phyloP scores from a whole-genome alignment of 2,113 vertebrate genomes.

The Miniopterus natalensis region DNA sequence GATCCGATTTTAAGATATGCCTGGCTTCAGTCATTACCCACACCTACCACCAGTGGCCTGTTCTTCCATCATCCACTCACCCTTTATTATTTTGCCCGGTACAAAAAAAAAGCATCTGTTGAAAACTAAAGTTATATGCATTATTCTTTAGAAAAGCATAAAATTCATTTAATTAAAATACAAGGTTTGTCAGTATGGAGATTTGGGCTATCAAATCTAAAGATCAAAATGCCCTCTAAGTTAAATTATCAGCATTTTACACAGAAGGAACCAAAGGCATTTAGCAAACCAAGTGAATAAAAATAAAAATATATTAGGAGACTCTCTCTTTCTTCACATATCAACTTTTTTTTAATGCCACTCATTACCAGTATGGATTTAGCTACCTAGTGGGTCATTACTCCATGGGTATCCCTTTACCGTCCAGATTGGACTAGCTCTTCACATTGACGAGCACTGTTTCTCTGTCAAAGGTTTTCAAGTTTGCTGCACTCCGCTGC shows the following conservation, averaged over 20 bases:
- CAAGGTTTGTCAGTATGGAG: background rate
- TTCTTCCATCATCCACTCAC: background rate
- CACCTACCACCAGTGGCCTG: background rate
- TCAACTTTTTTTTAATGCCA: background rate
- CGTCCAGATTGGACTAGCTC: background rate
- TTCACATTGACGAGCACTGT: background rate
- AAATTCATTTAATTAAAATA: conserved; percentile 42
- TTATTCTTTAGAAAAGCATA: conserved; percentile 13
- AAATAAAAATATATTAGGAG: background rate
- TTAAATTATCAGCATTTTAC: conserved; percentile 24
- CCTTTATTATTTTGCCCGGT: background rate
- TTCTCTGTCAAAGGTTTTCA: background rate
- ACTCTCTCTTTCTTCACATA: background rate
- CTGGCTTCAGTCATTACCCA: background rate
- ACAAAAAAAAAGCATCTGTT: background rate
- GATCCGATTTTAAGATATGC: background rate
- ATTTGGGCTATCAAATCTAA: background rate
- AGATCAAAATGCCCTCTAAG: conserved; percentile 32
- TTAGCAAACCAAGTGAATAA: background rate
- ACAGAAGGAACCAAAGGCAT: background rate
- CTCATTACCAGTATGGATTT: background rate
- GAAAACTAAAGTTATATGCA: background rate
- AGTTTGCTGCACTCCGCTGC: background rate
- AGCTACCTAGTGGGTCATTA: background rate
- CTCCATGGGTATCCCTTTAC: background rate